Evolutionary conservation across 2,797 vertebrate genomes (phyloP).

Genomic region (Arnoldichthys spilopterus): DNA sequence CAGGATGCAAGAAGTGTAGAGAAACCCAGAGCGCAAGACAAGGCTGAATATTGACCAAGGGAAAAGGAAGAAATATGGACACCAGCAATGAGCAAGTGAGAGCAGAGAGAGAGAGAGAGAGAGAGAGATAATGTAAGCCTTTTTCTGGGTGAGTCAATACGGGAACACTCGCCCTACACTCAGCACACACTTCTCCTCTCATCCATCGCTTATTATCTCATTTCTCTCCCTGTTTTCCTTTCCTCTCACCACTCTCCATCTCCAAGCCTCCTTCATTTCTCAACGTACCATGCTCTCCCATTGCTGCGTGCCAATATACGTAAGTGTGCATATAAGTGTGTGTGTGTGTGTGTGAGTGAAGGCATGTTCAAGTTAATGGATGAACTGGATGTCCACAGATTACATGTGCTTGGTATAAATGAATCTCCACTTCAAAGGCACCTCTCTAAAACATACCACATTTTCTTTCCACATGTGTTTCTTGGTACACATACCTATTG

Average conservation of each 20-base stretch:
- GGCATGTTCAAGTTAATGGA: constrained; percentile 9
- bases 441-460: not conserved
- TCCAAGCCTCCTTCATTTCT: constrained; percentile 25
- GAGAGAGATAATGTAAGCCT: constrained; percentile 8
- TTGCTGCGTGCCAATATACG: constrained; percentile 4
- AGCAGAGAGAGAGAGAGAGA: not conserved
- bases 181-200: constrained; percentile 29
- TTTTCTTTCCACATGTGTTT: not conserved
- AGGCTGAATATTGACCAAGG: constrained; percentile 9
- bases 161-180: constrained; percentile 19
- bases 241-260: constrained; percentile 7
- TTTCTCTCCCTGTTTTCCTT: constrained; percentile 24
- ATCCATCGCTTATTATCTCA: constrained; percentile 28
- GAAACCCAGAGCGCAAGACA: constrained; percentile 10
- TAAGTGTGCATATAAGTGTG: constrained; percentile 23
- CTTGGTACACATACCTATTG: constrained; percentile 1
- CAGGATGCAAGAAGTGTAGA: not conserved
- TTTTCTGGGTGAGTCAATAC: constrained; percentile 32
- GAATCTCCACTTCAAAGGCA: constrained; percentile 41
- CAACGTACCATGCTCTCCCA: constrained; percentile 21
- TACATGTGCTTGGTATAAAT: constrained; percentile 33
- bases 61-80: not conserved
- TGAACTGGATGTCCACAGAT: not conserved
- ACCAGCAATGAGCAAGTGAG: not conserved
- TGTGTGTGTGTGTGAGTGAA: not conserved